These are phyloP conservation scores for Drosophila falleni DNA, from an alignment of 2,888 invertebrate genomes.

Conservation along the genomic window DNA sequence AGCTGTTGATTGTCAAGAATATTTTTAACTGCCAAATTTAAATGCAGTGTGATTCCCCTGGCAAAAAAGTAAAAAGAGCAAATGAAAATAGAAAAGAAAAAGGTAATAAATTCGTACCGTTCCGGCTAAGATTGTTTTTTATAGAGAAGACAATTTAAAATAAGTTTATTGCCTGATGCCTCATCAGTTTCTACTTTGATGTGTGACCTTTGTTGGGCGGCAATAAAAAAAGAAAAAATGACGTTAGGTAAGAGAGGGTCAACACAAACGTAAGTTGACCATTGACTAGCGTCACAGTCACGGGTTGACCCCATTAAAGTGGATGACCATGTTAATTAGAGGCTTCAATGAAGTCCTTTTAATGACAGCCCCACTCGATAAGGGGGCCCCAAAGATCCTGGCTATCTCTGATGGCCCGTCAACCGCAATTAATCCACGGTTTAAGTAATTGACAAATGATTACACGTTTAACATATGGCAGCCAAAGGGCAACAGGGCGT, in stretches of 20 bases:
- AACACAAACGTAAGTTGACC: conserved; percentile 39
- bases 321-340: conserved; percentile 63
- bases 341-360: conserved; percentile 38
- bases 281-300: conserved; percentile 14
- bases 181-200: conserved; percentile 41
- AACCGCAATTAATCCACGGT: conserved; percentile 68
- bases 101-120: neutral
- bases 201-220: conserved; percentile 31
- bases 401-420: conserved; percentile 64
- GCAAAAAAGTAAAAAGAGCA: neutral
- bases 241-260: conserved; percentile 37
- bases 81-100: neutral
- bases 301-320: conserved; percentile 45
- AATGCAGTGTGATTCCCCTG: conserved; percentile 4
- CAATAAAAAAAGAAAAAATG: conserved; percentile 32
- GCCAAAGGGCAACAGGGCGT: conserved; percentile 8
- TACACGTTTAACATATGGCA: conserved; percentile 63
- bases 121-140: neutral
- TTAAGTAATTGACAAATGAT: conserved; percentile 81
- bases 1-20: conserved; percentile 2
- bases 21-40: neutral
- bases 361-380: conserved; percentile 66
- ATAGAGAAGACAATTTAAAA: conserved; percentile 22
- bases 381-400: neutral
- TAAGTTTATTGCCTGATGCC: conserved; percentile 34